Evolutionary conservation across 1,140 invertebrate species (phyloP), one percentile per base, ranked within the genome.

Genomic region (Conus ventricosus): DNA sequence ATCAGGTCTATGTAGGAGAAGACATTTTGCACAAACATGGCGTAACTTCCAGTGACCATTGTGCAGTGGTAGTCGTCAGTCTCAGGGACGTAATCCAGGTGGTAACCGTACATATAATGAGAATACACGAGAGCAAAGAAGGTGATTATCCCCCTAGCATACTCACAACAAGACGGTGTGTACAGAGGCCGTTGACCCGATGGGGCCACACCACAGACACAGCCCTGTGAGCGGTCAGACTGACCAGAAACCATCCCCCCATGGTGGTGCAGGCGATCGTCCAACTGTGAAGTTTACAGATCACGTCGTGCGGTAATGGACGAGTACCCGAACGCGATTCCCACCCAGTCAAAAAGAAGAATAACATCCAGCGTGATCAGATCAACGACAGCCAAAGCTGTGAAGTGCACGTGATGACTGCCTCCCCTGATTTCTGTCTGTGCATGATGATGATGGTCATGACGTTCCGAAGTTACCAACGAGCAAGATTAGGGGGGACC

Each of bases 201-300:
- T 83, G 81, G 5, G 57, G 57, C 81, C 81, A 83, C 25, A 83
- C 81, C 11, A 90, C 85, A 20, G 85, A 84, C 25, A 87, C 55
- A 71, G 90, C 87, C 13, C 90, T 76, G 25, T 90, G 88, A 27
- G 84, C 17, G 23, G 90, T 80, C 10, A 90, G 60, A 13, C 76
- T 53, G 8, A 87, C 90, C n/a, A 90, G 88, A 15, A 87, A 82
- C 90, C 90, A 90, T 4, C 85, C 60, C 6, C 67, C 90, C 15
- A 76, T 78, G 63, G 71, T 25, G 7, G 15, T 15, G 17, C 51
- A 27, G 84, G 88, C 84, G 17, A 89, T 39, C 4, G 76, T 13
- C 81, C 87, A 90, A 4, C 20, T 25, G 23, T 75, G 88, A 0
- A 81, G 2, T 78, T 86, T 82, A 57, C 90, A 90, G 15, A n/a